These are phyloP conservation scores for Podabrus alpinus DNA, from an alignment of 2,888 invertebrate genomes.

Conservation along the genomic window DNA sequence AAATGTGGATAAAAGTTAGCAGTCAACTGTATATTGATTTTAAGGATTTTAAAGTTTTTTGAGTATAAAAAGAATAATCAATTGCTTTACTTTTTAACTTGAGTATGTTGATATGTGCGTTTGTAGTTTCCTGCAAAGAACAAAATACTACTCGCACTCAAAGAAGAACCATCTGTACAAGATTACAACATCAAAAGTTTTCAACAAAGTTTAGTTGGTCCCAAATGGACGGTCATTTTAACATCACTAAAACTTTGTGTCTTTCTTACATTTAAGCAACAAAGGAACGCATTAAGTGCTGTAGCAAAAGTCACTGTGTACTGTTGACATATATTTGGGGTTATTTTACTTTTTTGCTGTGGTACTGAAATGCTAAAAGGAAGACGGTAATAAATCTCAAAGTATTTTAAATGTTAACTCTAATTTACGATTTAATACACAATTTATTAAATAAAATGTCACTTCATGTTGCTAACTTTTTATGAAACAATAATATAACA, in stretches of 20 bases:
- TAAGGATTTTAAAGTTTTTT: neutral
- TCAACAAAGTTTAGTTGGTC: conserved; percentile 38
- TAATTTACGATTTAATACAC: neutral
- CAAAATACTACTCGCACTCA: conserved; percentile 8
- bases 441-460: neutral
- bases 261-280: conserved; percentile 36
- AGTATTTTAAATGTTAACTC: neutral
- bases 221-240: conserved; percentile 41
- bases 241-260: conserved; percentile 38
- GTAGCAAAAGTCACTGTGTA: conserved; percentile 13
- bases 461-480: neutral
- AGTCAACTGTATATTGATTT: neutral
- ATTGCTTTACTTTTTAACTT: neutral
- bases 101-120: neutral
- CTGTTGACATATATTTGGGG: conserved; percentile 11
- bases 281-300: conserved; percentile 27
- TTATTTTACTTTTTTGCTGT: conserved; percentile 9
- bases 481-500: neutral
- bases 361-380: neutral
- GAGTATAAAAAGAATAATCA: neutral
- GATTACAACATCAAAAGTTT: conserved; percentile 38
- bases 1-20: neutral
- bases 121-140: conserved; percentile 4
- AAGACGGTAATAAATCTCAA: conserved; percentile 10
- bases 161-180: conserved; percentile 26